phyloP scores from a whole-genome alignment of 2,888 invertebrate genomes.

The Caenorhabditis imperialis region DNA sequence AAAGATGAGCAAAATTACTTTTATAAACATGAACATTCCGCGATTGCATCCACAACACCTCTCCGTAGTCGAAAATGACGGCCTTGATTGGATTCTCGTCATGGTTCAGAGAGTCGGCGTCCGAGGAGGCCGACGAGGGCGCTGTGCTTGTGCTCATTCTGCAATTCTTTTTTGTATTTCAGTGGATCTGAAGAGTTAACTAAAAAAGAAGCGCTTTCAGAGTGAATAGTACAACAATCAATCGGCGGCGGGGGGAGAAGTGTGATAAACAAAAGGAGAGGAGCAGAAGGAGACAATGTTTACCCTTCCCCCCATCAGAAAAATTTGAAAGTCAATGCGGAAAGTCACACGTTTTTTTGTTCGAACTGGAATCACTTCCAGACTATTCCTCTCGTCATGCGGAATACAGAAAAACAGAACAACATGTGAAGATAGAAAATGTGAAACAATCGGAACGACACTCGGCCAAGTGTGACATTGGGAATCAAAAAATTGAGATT shows the following conservation, averaged over 20 bases:
- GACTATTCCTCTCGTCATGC: constrained; percentile 14
- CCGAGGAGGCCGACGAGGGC: constrained; percentile 49
- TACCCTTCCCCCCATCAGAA: constrained; percentile 24
- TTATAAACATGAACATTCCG: constrained; percentile 56
- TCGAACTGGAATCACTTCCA: background rate
- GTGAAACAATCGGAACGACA: no score
- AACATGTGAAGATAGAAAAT: background rate
- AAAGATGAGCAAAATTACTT: constrained; percentile 34
- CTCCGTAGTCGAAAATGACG: constrained; percentile 57
- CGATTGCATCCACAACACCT: constrained; percentile 58
- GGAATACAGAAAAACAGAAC: constrained; percentile 7
- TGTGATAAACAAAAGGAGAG: constrained; percentile 29
- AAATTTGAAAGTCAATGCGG: constrained; percentile 49
- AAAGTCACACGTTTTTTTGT: constrained; percentile 42
- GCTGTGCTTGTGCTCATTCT: constrained; percentile 51
- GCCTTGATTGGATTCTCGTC: constrained; percentile 54
- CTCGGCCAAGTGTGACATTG: no score
- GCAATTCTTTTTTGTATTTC: no score
- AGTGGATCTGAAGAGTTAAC: background rate
- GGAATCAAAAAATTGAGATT: no score
- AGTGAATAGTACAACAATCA: constrained; percentile 3
- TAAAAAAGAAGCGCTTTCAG: no score
- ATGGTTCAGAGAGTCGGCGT: constrained; percentile 48
- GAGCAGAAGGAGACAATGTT: constrained; percentile 12
- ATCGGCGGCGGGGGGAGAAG: constrained; percentile 7